phyloP scores from a whole-genome alignment of 2,797 vertebrate species.

The Hyperoplus immaculatus region DNA sequence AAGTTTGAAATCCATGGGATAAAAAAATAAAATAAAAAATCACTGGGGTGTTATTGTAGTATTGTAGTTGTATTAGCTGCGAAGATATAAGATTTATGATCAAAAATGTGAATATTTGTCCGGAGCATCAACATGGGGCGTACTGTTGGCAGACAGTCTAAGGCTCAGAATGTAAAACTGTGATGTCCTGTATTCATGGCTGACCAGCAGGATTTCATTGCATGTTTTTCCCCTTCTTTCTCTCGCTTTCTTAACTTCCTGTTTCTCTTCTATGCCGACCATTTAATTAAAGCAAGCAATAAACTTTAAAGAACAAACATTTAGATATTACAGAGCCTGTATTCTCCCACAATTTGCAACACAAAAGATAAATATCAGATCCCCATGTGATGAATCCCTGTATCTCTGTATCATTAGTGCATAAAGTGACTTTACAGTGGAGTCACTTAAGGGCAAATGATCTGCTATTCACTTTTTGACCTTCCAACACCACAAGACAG shows the following conservation, averaged over 20 bases:
- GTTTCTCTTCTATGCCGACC: slow-evolving; percentile 9
- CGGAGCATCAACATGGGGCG: slow-evolving; percentile 7
- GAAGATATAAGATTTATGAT: slow-evolving; percentile 6
- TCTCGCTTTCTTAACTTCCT: background rate
- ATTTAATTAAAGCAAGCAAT: slow-evolving; percentile 15
- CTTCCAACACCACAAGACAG: background rate
- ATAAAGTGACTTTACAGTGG: background rate
- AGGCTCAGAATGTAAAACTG: slow-evolving; percentile 6
- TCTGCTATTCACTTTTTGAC: background rate
- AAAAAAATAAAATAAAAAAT: background rate
- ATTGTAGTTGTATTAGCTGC: background rate
- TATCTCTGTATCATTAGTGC: background rate
- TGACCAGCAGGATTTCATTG: background rate
- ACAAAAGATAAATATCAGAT: background rate
- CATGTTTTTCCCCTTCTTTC: background rate
- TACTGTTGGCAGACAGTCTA: slow-evolving; percentile 26
- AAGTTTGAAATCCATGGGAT: background rate
- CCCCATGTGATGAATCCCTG: background rate
- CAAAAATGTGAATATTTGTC: slow-evolving; percentile 11
- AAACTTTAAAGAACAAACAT: background rate
- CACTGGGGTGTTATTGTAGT: background rate
- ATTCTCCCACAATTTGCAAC: background rate
- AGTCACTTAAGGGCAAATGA: background rate
- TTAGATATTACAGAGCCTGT: background rate
- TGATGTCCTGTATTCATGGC: background rate